Percentiles rank a stretch among this genome's conserved stretches.
Evolutionary conservation across 2,888 invertebrate genomes (phyloP).

Genomic region (Drosophila paramelanica): DNA sequence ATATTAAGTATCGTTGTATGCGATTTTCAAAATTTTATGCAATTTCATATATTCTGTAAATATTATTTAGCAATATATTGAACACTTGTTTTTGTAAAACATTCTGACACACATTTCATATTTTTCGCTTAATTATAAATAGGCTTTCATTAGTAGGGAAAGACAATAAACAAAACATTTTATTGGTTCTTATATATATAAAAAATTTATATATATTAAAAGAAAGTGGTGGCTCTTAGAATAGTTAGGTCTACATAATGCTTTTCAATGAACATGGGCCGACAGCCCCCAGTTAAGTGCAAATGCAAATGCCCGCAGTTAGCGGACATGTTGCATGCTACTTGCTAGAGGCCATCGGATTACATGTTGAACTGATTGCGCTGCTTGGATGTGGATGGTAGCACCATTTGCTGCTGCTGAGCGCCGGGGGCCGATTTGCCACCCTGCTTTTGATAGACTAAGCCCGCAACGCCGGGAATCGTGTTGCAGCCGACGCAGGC

Average conservation of each 20-base stretch:
- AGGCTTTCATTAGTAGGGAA: background rate
- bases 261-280: background rate
- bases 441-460: constrained; percentile 78
- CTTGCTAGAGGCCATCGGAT: background rate
- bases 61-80: no score
- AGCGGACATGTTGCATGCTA: background rate
- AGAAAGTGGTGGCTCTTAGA: constrained; percentile 8
- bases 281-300: background rate
- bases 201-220: constrained; percentile 16
- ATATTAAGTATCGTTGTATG: background rate
- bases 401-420: constrained; percentile 19
- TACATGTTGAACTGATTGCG: constrained; percentile 42
- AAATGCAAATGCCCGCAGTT: background rate
- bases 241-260: constrained; percentile 14
- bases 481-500: constrained; percentile 98
- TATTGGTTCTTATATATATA: background rate
- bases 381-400: constrained; percentile 49
- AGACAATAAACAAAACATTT: background rate
- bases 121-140: background rate
- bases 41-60: no score
- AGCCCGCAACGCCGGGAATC: constrained; percentile 83
- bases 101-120: background rate
- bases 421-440: constrained; percentile 25
- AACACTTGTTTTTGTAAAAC: no score
- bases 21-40: background rate